A percentile compares a stretch with the other conserved stretches of the same genome.
Conservation (phyloP, 2,888 invertebrate species). For the Mythimna pallens region DNA sequence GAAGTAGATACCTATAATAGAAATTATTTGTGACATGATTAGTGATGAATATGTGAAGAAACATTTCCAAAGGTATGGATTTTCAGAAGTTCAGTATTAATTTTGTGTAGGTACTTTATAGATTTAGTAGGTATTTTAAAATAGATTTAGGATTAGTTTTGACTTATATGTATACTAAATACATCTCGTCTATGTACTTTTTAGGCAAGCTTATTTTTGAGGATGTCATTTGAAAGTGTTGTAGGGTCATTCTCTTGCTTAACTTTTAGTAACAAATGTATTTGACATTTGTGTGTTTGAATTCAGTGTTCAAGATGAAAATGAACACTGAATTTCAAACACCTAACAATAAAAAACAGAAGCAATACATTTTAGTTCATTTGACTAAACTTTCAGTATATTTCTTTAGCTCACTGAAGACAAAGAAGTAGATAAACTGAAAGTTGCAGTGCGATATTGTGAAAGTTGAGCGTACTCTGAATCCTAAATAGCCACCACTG, state of each 20-base stretch:
- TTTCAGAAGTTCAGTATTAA: neutral
- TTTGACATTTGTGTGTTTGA: no score
- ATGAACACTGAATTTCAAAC: conserved; percentile 36
- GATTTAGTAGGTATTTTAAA: neutral
- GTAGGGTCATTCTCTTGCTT: neutral
- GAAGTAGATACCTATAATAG: neutral
- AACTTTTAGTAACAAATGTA: neutral
- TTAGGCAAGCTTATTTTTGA: neutral
- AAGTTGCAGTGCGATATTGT: conserved; percentile 77
- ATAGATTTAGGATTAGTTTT: neutral
- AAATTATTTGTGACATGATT: neutral
- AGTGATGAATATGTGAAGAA: neutral
- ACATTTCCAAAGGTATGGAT: neutral
- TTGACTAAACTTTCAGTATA: conserved; percentile 66
- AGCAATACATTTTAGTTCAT: conserved; percentile 44
- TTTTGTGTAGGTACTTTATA: neutral
- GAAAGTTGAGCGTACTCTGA: conserved; percentile 77
- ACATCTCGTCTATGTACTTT: neutral
- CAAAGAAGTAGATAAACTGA: conserved; percentile 77
- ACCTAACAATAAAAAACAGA: conserved; percentile 28
- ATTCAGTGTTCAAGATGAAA: conserved; percentile 10
- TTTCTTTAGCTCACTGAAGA: conserved; percentile 67
- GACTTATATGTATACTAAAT: neutral
- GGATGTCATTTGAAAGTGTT: neutral
- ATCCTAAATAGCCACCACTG: conserved; percentile 73